Base-by-base conservation (phyloP, 1,140 invertebrate genomes). In the Solenopsis fugax region DNA sequence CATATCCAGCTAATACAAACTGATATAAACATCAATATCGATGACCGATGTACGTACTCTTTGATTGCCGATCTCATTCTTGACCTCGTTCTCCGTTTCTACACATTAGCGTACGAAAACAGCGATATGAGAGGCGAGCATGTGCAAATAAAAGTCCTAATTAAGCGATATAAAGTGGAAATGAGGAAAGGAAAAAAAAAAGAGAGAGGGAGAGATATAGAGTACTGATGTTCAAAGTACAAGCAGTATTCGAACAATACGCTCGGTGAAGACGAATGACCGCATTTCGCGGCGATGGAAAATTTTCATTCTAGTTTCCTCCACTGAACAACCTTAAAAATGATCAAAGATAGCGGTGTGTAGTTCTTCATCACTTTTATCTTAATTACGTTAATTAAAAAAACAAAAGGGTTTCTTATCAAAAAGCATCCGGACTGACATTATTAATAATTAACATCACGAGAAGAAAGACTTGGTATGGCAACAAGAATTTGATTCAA, bases 221-320 rank as follows among this genome's bases (percentile, higher is more conserved):
- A 93, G 92, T 92, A 90, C 91, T 91, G 92, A 93, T 92, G 81
- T 84, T 82, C 80, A 92, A 86, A 93, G 92, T 93, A 93, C 92
- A 93, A 93, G 80, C 81, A 84, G 71, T 88, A 82, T 86, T 88
- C 65, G 48, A 81, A 45, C 16, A 52, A 52, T 9, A 52, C 52
- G 78, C 75, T 89, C 88, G 84, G 77, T 85, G 73, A 65, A 86
- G 67, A 37, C 69, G 34, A 64, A 87, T 60, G 9, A 86, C 58
- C 29, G 69, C 58, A 21, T 48, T 75, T 88, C 45, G 60, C 87
- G 69, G 82, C 41, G 48, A 67, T 88, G 48, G 77, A 85, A 71
- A 91, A 88, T 78, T 71, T 85, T 88, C 62, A 88, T 90, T 81
- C 85, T 37, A 48, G 86, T 85, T 37, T 87, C 75, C 77, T 80